Percentiles rank a stretch among this genome's conserved stretches.
These are phyloP conservation scores for Ranitomeya variabilis DNA, from an alignment of 2,113 vertebrate species.

Conservation along the genomic window DNA sequence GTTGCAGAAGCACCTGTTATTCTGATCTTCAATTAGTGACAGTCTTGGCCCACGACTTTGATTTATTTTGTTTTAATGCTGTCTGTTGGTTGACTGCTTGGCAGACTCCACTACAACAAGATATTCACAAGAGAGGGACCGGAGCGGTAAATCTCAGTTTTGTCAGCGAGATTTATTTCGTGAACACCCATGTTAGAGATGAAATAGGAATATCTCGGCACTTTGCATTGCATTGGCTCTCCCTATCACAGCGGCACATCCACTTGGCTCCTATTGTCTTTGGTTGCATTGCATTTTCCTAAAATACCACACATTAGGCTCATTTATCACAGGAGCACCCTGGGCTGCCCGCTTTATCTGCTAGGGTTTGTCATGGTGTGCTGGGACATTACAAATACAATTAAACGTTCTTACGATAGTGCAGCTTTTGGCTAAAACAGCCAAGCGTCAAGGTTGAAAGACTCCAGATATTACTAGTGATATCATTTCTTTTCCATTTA, in stretches of 20 bases:
- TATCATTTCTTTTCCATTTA: slow-evolving; percentile 79
- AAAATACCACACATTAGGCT: slow-evolving; percentile 72
- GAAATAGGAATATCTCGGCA: slow-evolving; percentile 48
- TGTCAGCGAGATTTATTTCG: slow-evolving; percentile 65
- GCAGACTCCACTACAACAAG: slow-evolving; percentile 60
- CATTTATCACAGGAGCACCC: slow-evolving; percentile 78
- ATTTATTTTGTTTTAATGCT: slow-evolving; percentile 66
- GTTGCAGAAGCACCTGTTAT: slow-evolving; percentile 58
- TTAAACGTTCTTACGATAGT: slow-evolving; percentile 77
- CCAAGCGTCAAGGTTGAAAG: slow-evolving; percentile 81
- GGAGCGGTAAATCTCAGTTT: slow-evolving; percentile 67
- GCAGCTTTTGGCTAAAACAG: slow-evolving; percentile 75
- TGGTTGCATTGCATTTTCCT: slow-evolving; percentile 71
- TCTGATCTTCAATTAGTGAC: slow-evolving; percentile 65
- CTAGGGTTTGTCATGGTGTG: slow-evolving; percentile 79
- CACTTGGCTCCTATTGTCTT: slow-evolving; percentile 67
- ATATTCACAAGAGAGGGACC: slow-evolving; percentile 58
- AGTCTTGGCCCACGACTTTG: slow-evolving; percentile 62
- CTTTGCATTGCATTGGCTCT: slow-evolving; percentile 62
- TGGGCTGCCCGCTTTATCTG: slow-evolving; percentile 74
- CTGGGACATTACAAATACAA: slow-evolving; percentile 86
- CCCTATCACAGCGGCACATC: slow-evolving; percentile 61
- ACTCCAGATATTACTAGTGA: slow-evolving; percentile 81
- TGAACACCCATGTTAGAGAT: slow-evolving; percentile 46
- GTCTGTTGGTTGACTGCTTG: slow-evolving; percentile 61